A percentile compares a stretch with the other conserved stretches of the same genome.
These are phyloP conservation scores for Drosophila nr. perissopoda DNA, from an alignment of 2,888 invertebrate genomes.

Conservation along the genomic window DNA sequence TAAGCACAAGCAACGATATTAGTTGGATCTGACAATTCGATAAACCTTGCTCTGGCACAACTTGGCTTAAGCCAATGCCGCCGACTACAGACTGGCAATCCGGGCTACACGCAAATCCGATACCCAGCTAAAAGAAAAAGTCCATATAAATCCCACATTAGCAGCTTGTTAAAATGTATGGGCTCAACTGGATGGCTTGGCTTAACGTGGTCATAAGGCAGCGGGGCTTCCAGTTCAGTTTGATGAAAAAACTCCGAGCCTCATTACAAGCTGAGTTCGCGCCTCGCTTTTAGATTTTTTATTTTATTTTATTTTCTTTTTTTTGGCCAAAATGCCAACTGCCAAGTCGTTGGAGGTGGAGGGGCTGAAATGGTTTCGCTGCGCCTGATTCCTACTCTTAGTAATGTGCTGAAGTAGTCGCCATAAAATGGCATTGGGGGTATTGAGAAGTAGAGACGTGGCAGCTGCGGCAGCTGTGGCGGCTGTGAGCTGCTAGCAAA, in stretches of 20 bases:
- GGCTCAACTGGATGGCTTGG: conserved; percentile 44
- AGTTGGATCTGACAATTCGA: conserved; percentile 1
- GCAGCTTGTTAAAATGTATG: conserved; percentile 73
- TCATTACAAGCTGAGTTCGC: conserved; percentile 60
- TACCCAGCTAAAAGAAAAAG: conserved; percentile 27
- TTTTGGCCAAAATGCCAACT: conserved; percentile 57
- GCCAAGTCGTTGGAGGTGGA: conserved; percentile 33
- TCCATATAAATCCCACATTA: conserved; percentile 59
- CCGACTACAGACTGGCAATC: conserved; percentile 22
- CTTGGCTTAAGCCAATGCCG: conserved; percentile 23
- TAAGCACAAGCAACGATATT: conserved; percentile 19
- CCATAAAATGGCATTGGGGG: conserved; percentile 46
- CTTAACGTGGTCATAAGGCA: conserved; percentile 29
- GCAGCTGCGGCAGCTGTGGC: conserved; percentile 24
- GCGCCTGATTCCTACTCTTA: conserved; percentile 37
- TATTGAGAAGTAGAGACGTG: not conserved
- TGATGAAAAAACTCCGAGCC: conserved; percentile 28
- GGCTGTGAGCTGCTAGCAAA: conserved; percentile 51
- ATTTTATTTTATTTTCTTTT: not conserved
- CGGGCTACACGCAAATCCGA: conserved; percentile 33
- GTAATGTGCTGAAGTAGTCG: conserved; percentile 54
- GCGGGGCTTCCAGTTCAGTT: conserved; percentile 4
- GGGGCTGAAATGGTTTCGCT: conserved; percentile 23
- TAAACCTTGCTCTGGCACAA: conserved; percentile 1
- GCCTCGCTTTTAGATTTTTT: conserved; percentile 24